Percentiles rank a stretch among this genome's conserved stretches.
Evolutionary conservation across 2,888 invertebrate genomes (phyloP).

Genomic region (Idaea straminata): DNA sequence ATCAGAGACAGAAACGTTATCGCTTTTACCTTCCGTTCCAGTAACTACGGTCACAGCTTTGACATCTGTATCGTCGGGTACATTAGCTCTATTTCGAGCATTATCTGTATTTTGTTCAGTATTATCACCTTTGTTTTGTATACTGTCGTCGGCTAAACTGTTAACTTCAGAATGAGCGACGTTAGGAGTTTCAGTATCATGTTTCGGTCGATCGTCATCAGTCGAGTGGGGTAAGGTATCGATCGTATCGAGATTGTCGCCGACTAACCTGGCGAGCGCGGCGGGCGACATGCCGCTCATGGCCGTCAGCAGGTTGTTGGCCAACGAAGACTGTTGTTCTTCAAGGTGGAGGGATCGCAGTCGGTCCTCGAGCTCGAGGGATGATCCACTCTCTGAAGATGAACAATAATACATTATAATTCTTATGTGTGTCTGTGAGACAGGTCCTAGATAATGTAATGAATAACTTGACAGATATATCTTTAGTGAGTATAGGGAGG

Average conservation of each 20-base stretch:
- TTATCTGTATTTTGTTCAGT: constrained; percentile 3
- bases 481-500: constrained; percentile 11
- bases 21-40: background rate
- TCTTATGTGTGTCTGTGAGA: no score
- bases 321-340: constrained; percentile 29
- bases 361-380: constrained; percentile 3
- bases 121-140: constrained; percentile 6
- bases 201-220: constrained; percentile 8
- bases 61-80: background rate
- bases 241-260: constrained; percentile 50
- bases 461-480: background rate
- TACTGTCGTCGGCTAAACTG: background rate
- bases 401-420: no score
- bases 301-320: constrained; percentile 62
- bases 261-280: constrained; percentile 22
- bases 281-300: constrained; percentile 59
- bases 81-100: background rate
- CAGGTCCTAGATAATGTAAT: background rate
- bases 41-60: background rate
- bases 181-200: no score
- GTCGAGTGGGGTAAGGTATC: constrained; percentile 31
- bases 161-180: background rate
- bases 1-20: background rate
- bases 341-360: constrained; percentile 13
- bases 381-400: background rate